Conservation (phyloP, 2,888 invertebrate species). For the Torymus auratus region DNA sequence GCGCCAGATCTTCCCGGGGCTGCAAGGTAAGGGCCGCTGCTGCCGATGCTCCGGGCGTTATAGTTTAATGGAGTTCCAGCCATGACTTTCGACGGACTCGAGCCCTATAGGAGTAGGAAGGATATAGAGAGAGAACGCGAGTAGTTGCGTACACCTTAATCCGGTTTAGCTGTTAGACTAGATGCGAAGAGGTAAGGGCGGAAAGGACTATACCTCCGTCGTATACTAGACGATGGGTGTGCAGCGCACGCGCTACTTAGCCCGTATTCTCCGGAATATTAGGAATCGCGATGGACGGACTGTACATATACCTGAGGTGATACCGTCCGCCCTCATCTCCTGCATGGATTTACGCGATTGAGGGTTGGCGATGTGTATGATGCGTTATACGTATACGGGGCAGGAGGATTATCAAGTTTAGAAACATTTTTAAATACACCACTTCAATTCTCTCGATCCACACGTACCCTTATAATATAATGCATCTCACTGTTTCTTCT, state of each 20-base stretch:
- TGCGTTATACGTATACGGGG: too few species aligned
- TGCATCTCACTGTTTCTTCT: too few species aligned
- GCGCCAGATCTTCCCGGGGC: not conserved
- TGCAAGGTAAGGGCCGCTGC: too few species aligned
- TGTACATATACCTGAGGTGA: not conserved
- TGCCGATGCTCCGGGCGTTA: conserved; percentile 18
- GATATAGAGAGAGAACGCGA: too few species aligned
- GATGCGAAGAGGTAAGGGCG: not conserved
- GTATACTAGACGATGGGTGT: not conserved
- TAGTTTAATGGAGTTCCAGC: conserved; percentile 46
- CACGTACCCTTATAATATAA: too few species aligned
- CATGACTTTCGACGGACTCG: conserved; percentile 36
- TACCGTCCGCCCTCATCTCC: too few species aligned
- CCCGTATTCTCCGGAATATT: not conserved
- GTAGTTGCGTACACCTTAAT: conserved; percentile 15
- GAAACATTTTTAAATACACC: too few species aligned
- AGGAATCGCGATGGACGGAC: not conserved
- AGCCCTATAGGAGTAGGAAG: too few species aligned
- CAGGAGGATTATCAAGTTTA: too few species aligned
- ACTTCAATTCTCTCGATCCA: too few species aligned
- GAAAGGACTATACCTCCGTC: not conserved
- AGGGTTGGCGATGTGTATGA: too few species aligned
- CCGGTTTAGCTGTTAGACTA: conserved; percentile 23
- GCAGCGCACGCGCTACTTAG: not conserved
- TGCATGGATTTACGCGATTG: too few species aligned